phyloP scores from a whole-genome alignment of 2,888 invertebrate species.

The Drosophila aldrichi region DNA sequence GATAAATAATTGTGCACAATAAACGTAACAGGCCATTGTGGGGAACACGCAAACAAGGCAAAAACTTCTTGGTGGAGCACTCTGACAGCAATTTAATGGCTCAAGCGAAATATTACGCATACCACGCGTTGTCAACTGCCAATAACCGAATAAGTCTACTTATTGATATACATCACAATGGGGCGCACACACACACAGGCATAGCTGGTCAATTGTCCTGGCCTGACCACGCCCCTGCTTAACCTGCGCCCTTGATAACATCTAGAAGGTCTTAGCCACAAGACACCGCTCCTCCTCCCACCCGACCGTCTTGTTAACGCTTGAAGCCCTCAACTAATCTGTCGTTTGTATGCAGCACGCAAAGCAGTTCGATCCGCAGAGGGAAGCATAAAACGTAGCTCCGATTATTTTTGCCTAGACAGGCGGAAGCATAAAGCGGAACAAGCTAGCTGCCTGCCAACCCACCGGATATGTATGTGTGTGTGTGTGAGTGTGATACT shows the following conservation, averaged over 20 bases:
- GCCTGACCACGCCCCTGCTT: conserved; percentile 15
- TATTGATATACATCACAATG: conserved; percentile 20
- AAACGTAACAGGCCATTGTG: conserved; percentile 22
- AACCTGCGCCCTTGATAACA: conserved; percentile 38
- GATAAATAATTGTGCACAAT: conserved; percentile 45
- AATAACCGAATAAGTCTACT: conserved; percentile 36
- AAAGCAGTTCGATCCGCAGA: conserved; percentile 30
- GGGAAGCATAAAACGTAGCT: conserved; percentile 6
- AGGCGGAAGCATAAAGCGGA: conserved; percentile 26
- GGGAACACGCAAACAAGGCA: conserved; percentile 24
- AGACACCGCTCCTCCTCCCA: too few species aligned
- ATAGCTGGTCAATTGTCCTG: conserved; percentile 30
- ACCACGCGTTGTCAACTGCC: conserved; percentile 58
- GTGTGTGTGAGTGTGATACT: conserved; percentile 16
- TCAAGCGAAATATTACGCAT: conserved; percentile 63
- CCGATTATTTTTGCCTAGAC: conserved; percentile 18
- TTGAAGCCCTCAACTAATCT: conserved; percentile 57
- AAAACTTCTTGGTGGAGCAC: conserved; percentile 1
- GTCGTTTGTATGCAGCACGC: conserved; percentile 69
- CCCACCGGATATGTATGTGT: too few species aligned
- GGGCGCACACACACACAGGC: not conserved
- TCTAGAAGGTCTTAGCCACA: conserved; percentile 17
- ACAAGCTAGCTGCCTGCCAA: conserved; percentile 4
- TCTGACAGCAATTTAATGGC: conserved; percentile 46
- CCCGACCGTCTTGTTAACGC: conserved; percentile 45